Evolutionary conservation across 2,113 vertebrate genomes (phyloP), one percentile per base, ranked within the genome.

Genomic region (Todiramphus chloris): DNA sequence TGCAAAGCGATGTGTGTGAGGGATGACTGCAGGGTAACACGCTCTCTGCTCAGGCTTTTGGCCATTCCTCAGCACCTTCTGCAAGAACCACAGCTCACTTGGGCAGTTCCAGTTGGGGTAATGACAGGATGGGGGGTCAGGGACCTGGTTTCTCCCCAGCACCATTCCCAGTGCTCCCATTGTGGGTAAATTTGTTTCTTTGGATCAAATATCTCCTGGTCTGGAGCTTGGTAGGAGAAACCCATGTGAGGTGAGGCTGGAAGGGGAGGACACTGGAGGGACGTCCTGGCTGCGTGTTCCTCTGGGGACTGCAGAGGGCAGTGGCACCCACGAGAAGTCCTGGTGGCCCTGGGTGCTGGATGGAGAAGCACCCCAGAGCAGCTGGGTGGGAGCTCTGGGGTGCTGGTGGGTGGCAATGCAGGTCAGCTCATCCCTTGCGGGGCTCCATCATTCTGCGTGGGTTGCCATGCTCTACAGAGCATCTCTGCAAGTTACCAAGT

Each of bases 231-330:
- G 0, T 9, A 23, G 58, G 18, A 16, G 35, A 56, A 67, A n/a
- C 6, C 10, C 16, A 0, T 0, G 4, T 6, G 58, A 56, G 33
- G 33, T 14, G 41, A 37, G 35, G 62, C 43, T 70, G 87, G 69
- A 28, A 43, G 33, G 46, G 48, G 68, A 51, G 51, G 53, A 11
- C 1, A 2, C 35, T 0, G 5, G 18, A n/a, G 56, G 33, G 39
- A 17, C 0, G 3, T 43, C 55, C 60, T 1, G 11, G 15, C 58
- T 58, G 59, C 10, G 5, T n/a, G n/a, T 78, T 87, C 46, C 77
- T 58, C 68, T 25, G 55, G 78, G 60, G 85, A 87, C 96, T 94
- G 94, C 93, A 95, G 94, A 95, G 94, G 96, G 94, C 94, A 87
- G 77, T 93, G 90, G 84, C 84, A 93, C 77, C 92, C 85, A 5